phyloP scores from a whole-genome alignment of 2,113 vertebrate species.

The Megatriorchis doriae region DNA sequence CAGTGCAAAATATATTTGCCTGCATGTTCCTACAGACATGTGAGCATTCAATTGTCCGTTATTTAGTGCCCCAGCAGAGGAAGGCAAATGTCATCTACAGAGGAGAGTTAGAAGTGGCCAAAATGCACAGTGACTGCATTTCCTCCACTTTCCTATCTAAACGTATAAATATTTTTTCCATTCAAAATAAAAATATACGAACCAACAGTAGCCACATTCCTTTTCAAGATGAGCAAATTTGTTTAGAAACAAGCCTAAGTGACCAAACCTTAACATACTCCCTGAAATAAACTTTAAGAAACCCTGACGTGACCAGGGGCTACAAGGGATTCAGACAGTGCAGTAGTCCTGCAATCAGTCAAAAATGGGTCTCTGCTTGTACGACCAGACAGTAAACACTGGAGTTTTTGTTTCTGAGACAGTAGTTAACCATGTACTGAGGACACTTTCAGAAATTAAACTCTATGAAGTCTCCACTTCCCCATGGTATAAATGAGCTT shows the following conservation, averaged over 20 bases:
- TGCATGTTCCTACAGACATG: rapidly evolving
- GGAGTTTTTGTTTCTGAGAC: background rate
- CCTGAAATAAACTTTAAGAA: background rate
- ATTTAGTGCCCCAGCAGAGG: background rate
- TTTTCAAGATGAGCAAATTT: background rate
- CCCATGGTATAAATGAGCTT: background rate
- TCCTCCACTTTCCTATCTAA: background rate
- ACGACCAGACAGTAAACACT: background rate
- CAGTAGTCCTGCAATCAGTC: background rate
- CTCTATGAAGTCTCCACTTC: background rate
- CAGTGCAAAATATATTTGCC: background rate
- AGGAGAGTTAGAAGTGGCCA: background rate
- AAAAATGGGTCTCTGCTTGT: background rate
- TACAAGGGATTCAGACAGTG: background rate
- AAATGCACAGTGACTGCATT: background rate
- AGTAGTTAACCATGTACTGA: background rate
- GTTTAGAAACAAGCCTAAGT: background rate
- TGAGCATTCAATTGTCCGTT: background rate
- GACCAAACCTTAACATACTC: background rate
- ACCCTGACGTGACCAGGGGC: background rate
- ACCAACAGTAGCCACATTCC: background rate
- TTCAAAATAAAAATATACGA: background rate
- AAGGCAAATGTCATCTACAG: background rate
- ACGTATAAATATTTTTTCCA: background rate
- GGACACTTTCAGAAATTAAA: background rate